phyloP scores from a whole-genome alignment of 2,888 invertebrate species.

The Cosmorhoe ocellata region DNA sequence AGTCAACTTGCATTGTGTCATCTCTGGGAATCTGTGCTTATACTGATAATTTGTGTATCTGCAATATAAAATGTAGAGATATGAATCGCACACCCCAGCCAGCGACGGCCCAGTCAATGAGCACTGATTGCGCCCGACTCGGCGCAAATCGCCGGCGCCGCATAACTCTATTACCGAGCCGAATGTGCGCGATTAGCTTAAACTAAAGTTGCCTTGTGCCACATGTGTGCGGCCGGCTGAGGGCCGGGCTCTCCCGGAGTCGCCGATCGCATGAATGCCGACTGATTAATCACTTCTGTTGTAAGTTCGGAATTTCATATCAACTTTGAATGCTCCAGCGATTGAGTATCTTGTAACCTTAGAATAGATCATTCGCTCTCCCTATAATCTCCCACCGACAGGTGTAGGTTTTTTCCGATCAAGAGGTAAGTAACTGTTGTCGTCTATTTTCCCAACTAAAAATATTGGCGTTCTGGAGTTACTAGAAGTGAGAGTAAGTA shows the following conservation, averaged over 20 bases:
- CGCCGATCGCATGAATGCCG: conserved; percentile 18
- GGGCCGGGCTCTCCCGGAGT: conserved; percentile 12
- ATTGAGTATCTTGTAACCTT: neutral
- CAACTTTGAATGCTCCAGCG: conserved; percentile 2
- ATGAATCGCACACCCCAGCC: too few species aligned
- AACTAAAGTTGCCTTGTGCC: conserved; percentile 25
- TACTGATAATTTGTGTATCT: too few species aligned
- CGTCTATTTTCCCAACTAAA: too few species aligned
- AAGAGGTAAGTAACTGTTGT: too few species aligned
- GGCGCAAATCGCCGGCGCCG: conserved; percentile 33
- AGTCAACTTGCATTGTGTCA: too few species aligned
- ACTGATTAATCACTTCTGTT: conserved; percentile 15
- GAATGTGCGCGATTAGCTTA: conserved; percentile 40
- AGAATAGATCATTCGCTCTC: too few species aligned
- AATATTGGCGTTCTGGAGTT: too few species aligned
- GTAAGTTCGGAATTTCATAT: conserved; percentile 4
- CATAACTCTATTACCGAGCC: conserved; percentile 44
- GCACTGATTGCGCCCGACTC: conserved; percentile 46
- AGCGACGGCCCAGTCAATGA: conserved; percentile 38
- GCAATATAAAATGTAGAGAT: too few species aligned
- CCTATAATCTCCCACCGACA: too few species aligned
- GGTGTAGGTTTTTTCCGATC: too few species aligned
- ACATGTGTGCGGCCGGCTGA: conserved; percentile 16
- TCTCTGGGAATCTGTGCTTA: too few species aligned
- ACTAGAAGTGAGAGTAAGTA: too few species aligned